Evolutionary conservation across 2,113 vertebrate species (phyloP), one percentile per base, ranked within the genome.

Genomic region (Macquaria ambigua): DNA sequence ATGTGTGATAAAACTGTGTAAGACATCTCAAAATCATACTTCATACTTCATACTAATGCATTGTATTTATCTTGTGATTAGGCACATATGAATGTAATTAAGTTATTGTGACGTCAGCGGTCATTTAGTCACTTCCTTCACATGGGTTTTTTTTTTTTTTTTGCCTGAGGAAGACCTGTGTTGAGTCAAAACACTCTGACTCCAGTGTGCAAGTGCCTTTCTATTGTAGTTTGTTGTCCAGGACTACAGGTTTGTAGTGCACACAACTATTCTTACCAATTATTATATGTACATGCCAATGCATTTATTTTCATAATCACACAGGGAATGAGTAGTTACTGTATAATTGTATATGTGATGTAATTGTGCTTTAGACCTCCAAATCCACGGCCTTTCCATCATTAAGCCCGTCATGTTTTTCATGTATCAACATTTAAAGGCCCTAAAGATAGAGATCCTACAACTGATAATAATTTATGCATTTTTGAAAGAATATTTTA

Each of bases 81-180:
- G 66, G 63, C 62, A 15, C 37, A 68, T 8, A 23, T 43, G 37
- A 46, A 31, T 43, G n/a, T 77, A 28, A 77, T 77, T 20, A 55
- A 39, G 34, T 67, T 5, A 66, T 55, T 15, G 20, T 34, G 9
- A 77, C 11, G 14, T 21, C 28, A n/a, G 18, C 20, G 0, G 21
- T 14, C 46, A 76, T 63, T 75, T 62, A 62, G 6, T 34, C 28
- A 62, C n/a, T 62, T 50, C 58, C 8, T 16, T 75, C 72, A 46
- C 25, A 7, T 58, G 10, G 4, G 18, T 6, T 39, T 39, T 37
- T 21, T 63, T 37, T 21, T 63, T 28, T 3, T 16, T 46, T 15
- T 21, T 39, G 9, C 48, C 31, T 41, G 31, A 63, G 58, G 39
- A 23, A 62, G n/a, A 34, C 41, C 7, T 16, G 20, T 62, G 43